Evolutionary conservation across 2,888 invertebrate genomes (phyloP), one percentile per base, ranked within the genome.

Genomic region (Tenthredo notha): DNA sequence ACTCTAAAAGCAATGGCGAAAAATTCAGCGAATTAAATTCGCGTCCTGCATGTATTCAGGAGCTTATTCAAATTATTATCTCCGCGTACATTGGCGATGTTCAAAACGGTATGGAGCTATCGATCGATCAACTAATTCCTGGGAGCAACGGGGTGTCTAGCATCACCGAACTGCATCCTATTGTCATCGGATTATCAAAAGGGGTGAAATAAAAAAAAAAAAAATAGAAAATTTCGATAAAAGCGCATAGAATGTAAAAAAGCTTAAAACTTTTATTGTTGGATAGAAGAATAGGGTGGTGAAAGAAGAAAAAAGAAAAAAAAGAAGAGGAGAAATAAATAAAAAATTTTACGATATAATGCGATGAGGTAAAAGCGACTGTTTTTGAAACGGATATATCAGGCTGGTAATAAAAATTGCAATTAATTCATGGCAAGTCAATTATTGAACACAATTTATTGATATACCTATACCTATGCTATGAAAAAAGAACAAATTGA

Each of bases 51-150:
- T 43, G 25, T 21, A 74, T 47, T 74, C 43, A 3, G 21, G 15
- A 47, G 43, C 43, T 74, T 74, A 40, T 74, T 43, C 21, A 43
- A 74, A 74, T 74, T 47, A 74, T 74, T 43, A 74, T 74, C 74
- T 7, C 74, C 40, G 21, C 43, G 43, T 74, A 25, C 74, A 21
- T 21, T 21, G 74, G 21, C 10, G 47, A 5, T 77, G n/a, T 15
- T 33, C n/a, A 18, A 33, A 54, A 77, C 29, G 54, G 29, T 25
- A 77, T 50, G 15, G 77, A 77, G 18, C 54, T 50, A 54, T 77
- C 54, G 77, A 77, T 77, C 18, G 54, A 77, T 54, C n/a, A n/a
- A 77, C 54, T 77, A 88, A 84, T 88, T 88, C 86, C 86, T 87
- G 85, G 82, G 85, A 74, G 87, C 86, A 85, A 84, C 85, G 47